phyloP scores from a whole-genome alignment of 2,797 vertebrate genomes.

The Semaprochilodus insignis region DNA sequence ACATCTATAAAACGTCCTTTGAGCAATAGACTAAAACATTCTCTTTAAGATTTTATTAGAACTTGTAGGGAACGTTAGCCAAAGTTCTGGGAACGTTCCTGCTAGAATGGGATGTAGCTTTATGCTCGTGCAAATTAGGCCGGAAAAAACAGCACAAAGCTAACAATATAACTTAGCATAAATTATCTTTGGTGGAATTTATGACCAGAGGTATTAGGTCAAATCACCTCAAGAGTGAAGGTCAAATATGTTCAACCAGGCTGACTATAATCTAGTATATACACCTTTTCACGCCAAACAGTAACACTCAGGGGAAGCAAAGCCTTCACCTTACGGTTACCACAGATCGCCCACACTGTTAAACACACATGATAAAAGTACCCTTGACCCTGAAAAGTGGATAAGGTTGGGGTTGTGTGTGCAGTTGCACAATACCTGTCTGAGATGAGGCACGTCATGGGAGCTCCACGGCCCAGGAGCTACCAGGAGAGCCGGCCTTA shows the following conservation, averaged over 20 bases:
- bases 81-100: too few species aligned
- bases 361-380: not conserved
- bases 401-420: not conserved
- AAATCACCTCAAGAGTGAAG: not conserved
- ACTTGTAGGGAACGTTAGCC: too few species aligned
- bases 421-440: slow-evolving; percentile 36
- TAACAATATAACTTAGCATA: not conserved
- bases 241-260: not conserved
- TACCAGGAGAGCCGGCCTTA: slow-evolving; percentile 78
- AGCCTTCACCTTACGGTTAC: not conserved
- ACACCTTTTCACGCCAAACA: not conserved
- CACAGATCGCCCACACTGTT: not conserved
- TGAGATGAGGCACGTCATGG: slow-evolving; percentile 15
- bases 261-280: not conserved
- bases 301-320: not conserved
- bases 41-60: too few species aligned
- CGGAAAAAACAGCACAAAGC: not conserved
- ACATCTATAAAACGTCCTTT: too few species aligned
- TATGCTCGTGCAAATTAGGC: not conserved
- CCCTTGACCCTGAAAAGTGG: not conserved
- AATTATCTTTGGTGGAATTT: not conserved
- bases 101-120: not conserved
- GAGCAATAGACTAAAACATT: too few species aligned
- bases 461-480: slow-evolving; percentile 66
- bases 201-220: not conserved